These are phyloP conservation scores for Poecilia gillii DNA, from an alignment of 2,797 vertebrate species.

Conservation along the genomic window DNA sequence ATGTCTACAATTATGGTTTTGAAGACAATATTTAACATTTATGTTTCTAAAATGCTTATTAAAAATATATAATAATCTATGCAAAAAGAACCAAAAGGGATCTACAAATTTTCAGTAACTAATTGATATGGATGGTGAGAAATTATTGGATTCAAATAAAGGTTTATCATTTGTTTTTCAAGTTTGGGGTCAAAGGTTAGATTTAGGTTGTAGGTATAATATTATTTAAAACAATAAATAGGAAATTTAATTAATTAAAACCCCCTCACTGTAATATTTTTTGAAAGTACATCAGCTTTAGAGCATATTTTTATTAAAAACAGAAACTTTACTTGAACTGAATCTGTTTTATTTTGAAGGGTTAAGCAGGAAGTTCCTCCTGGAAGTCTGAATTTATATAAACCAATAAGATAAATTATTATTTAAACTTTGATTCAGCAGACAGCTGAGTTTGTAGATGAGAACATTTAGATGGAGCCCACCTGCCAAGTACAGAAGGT, in stretches of 20 bases:
- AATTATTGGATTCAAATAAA: neutral
- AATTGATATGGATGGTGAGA: neutral
- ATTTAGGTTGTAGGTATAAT: no score
- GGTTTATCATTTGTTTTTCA: neutral
- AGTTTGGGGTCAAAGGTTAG: neutral
- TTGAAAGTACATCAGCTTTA: neutral
- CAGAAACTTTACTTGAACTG: neutral
- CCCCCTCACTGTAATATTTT: neutral
- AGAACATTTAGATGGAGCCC: neutral
- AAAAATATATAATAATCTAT: neutral
- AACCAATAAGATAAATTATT: neutral
- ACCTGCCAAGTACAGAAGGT: constrained; percentile 1
- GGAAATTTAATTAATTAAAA: neutral
- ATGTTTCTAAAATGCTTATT: neutral
- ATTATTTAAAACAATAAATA: neutral
- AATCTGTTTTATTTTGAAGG: constrained; percentile 46
- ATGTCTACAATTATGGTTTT: neutral
- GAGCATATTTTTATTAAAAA: neutral
- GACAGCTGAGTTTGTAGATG: neutral
- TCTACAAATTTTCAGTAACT: neutral
- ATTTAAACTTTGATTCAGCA: neutral
- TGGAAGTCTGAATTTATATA: neutral
- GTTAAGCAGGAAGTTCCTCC: constrained; percentile 16
- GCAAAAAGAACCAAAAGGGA: neutral
- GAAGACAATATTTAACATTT: neutral